Conservation (phyloP, 2,113 vertebrate species). For the Empidonax alnorum region DNA sequence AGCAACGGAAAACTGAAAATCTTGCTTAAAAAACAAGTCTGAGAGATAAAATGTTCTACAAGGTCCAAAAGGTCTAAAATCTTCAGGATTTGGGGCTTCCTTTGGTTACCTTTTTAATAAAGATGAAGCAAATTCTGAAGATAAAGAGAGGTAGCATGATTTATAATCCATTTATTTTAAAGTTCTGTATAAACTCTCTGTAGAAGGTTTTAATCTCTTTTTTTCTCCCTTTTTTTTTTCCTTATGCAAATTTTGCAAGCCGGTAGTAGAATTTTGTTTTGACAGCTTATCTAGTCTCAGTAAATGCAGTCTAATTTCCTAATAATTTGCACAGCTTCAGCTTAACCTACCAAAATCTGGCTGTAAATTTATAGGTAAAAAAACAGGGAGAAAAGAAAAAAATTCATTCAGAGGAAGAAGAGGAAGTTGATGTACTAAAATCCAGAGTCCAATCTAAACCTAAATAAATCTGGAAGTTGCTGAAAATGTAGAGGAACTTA, state of each 20-base stretch:
- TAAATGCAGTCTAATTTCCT: not conserved
- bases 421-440: not conserved
- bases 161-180: not conserved
- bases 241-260: not conserved
- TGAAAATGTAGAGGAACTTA: not conserved
- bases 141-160: not conserved
- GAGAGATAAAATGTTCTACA: not conserved
- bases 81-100: not conserved
- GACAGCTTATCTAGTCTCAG: not conserved
- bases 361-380: not conserved
- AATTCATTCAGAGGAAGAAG: not conserved
- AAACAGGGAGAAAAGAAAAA: not conserved
- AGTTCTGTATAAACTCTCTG: not conserved
- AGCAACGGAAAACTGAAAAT: not conserved
- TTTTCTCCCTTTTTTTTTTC: fast-evolving
- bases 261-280: not conserved
- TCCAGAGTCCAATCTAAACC: not conserved
- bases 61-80: not conserved
- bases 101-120: not conserved
- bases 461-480: not conserved
- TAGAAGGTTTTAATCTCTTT: fast-evolving
- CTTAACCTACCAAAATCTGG: not conserved
- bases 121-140: not conserved
- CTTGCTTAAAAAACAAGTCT: not conserved
- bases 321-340: not conserved